Evolutionary conservation across 2,113 vertebrate genomes (phyloP), one percentile per base, ranked within the genome.

Genomic region (Candoia aspera): DNA sequence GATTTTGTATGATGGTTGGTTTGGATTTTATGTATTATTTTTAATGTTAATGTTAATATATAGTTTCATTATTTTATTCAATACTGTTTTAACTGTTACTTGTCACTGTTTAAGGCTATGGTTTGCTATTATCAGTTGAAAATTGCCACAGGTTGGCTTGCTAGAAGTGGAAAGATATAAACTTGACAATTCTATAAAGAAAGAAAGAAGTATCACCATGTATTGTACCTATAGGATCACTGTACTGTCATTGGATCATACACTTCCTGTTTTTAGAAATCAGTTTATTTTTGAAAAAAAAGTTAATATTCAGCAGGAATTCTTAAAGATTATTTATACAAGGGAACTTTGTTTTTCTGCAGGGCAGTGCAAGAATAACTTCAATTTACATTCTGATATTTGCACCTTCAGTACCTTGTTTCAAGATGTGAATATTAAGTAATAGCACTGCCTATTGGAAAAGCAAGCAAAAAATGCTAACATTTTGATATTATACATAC

Each of bases 211-310:
- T 12, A 29, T 64, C 26, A 58, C n/a, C 15, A 29, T 24, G 33
- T 62, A 84, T 37, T 23, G 83, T 92, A 64, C 46, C 17, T 64
- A 59, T 53, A 21, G 55, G 86, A 62, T 29, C 3, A 73, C 26
- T 91, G 49, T 64, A 60, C 6, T 49, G 11, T 92, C 49, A 92
- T 60, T 84, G 58, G 37, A 92, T 84, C 6, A 59, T 33, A 24
- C 4, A 46, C 49, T 79, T 83, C 58, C 55, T 49, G 49, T 64
- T 91, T 86, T 86, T 46, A 53, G 84, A 86, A 59, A 62, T 86
- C 46, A 62, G 84, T 55, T 53, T 19, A 73, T 92, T 79, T 88
- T 60, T 13, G 42, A 84, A 92, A 92, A 59, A 42, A 59, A 42
- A 60, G 21, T 57, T 88, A 59, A 84, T 58, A 59, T 84, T 83